Base-by-base conservation (phyloP, 2,113 vertebrate genomes). In the Trematomus loennbergii region DNA sequence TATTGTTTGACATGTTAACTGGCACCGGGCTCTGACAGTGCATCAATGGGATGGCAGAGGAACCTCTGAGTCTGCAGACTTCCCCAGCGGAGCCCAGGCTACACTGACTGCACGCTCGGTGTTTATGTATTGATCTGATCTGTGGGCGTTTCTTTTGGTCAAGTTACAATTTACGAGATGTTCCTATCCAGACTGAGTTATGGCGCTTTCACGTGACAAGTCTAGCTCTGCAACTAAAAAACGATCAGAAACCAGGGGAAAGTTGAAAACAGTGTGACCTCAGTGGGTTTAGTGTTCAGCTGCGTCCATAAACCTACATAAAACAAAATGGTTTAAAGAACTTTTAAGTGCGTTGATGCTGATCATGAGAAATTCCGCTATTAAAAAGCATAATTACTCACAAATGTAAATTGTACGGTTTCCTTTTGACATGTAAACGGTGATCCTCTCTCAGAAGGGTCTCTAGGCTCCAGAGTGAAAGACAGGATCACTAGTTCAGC, bases 1-100 rank as follows among this genome's bases (percentile, higher is more conserved):
- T 72, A 69, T 79, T 82, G 67, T 81, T 72, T 62, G 22, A 49
- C 68, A 20, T 74, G 49, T 62, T 63, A 68, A 22, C 57, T 55
- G n/a, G 69, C 16, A 59, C 74, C 58, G 18, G 17, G 9, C 33
- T 71, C 22, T 80, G 69, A 75, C 59, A 36, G 66, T 65, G 52
- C 25, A 1, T 52, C 72, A 77, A 66, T 73, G 20, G 49, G 11
- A 18, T 4, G 15, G 49, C 67, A 79, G 65, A 66, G 57, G 62
- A 62, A 59, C 75, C 25, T n/a, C 46, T 72, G 29, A 61, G 52
- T 68, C 73, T 67, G 48, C n/a, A 58, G 36, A 29, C 20, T 58
- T 52, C n/a, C 67, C 45, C 43, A 49, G 43, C 53, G 36, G 52
- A 69, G 55, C 46, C 53, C 67, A 59, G 45, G 6, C 75, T 43